Percentiles rank a stretch among this genome's conserved stretches.
phyloP scores from a whole-genome alignment of 2,113 vertebrate genomes.

The Toxotes jaculatrix region DNA sequence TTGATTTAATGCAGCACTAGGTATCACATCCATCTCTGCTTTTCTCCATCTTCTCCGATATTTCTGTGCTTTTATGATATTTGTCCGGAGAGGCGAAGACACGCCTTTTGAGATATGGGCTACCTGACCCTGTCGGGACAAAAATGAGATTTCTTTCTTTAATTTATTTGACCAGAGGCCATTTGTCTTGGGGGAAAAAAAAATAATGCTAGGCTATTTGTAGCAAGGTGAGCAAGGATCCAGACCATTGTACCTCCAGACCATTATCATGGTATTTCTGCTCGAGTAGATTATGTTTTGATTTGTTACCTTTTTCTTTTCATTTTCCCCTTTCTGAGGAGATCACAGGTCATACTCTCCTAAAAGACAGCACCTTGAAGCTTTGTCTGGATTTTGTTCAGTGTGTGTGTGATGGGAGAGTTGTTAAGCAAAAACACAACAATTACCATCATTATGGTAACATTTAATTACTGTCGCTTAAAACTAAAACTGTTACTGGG shows the following conservation, averaged over 20 bases:
- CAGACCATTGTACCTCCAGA: conserved; percentile 33
- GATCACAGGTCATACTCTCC: conserved; percentile 19
- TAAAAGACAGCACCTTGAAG: background rate
- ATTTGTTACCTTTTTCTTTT: conserved; percentile 34
- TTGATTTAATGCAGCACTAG: conserved; percentile 64
- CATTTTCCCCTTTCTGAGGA: background rate
- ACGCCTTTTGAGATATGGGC: conserved; percentile 57
- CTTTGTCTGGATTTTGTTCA: background rate
- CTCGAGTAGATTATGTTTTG: conserved; percentile 17
- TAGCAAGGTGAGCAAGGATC: conserved; percentile 28
- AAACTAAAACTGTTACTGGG: conserved; percentile 15
- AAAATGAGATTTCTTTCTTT: conserved; percentile 51
- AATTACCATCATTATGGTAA: background rate
- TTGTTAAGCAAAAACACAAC: background rate
- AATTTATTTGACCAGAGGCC: conserved; percentile 60
- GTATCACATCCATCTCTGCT: conserved; percentile 69
- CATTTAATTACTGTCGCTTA: conserved; percentile 28
- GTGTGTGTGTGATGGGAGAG: background rate
- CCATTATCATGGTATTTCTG: conserved; percentile 10
- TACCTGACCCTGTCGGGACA: conserved; percentile 36
- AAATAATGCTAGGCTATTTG: background rate
- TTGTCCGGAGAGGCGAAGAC: conserved; percentile 47
- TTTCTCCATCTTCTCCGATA: conserved; percentile 47
- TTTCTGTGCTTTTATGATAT: conserved; percentile 60
- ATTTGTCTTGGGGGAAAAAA: conserved; percentile 25